Base-by-base conservation (phyloP, 2,113 vertebrate species). In the Ceyx margarethae region DNA sequence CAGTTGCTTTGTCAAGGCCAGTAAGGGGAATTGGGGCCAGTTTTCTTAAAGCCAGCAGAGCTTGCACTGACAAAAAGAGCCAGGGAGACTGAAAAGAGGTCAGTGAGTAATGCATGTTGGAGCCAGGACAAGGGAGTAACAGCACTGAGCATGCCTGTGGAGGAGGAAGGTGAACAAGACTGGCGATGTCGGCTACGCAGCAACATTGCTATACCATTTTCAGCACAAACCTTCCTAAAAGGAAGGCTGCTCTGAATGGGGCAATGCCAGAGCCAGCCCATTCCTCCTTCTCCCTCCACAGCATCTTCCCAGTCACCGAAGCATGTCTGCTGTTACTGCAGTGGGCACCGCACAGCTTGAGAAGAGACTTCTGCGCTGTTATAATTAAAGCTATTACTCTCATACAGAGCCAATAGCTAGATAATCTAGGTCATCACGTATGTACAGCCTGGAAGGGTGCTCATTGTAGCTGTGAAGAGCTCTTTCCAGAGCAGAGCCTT, bases 271-370 rank as follows among this genome's bases (percentile, higher is more conserved):
- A 64, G 35, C 51, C 65, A 74, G 48, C 40, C 48, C 40, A 4
- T 43, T 78, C 26, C 65, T 91, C 8, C 11, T 2, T 0, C 50
- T 73, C 85, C 54, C 51, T 56, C 48, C 78, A 73, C 78, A 73
- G 18, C 42, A 20, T 31, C 79, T 46, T 82, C 67, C n/a, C 72
- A 57, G 25, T 58, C 6, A 0, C 42, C 50, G 37, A 5, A 79
- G 7, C 22, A 42, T 0, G 1, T 35, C 42, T 87, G 43, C 68
- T 77, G 65, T 78, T 54, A 28, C 9, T 65, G n/a, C 50, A 71
- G 48, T 18, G 16, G 83, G 23, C 1, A 1, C 29, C 0, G 0
- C 1, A 0, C 25, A 48, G 43, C 62, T 72, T 6, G 23, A 50
- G 35, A 33, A 84, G 45, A 57, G 42, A 26, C 19, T 31, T 88